Evolutionary conservation across 2,113 vertebrate species (phyloP), one percentile per base, ranked within the genome.

Genomic region (Leuciscus idus): DNA sequence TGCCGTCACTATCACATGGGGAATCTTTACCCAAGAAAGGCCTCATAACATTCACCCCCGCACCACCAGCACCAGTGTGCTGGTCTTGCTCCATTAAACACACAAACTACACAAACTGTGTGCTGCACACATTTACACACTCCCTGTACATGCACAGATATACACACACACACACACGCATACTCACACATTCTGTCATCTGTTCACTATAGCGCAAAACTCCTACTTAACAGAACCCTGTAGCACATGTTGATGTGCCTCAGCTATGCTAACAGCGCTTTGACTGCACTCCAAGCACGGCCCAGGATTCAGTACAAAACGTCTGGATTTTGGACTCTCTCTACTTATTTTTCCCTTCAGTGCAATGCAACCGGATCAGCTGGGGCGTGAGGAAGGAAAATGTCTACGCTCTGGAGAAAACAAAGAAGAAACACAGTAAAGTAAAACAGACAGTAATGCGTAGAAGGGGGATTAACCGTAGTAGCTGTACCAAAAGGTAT

Each of bases 1-100:
- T 96, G 95, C 94, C 92, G 93, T 94, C 93, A 93, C 95, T 95
- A 95, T 95, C 95, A 94, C 92, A 93, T 72, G 89, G 93, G 93
- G 93, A 94, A 95, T 95, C 94, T 95, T 93, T 94, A 93, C 91
- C 92, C 90, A 88, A 93, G 91, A 92, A 93, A 89, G 90, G 91
- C 92, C 89, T 82, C 30, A 78, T 75, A 86, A 57, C 72, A 19
- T 46, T 59, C 48, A 79, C 36, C 79, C 80, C 78, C n/a, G 17
- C 87, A 85, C 80, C 66, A n/a, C 83, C 83, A 84, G 52, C 83
- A 33, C 68, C 74, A 70, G 23, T 77, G 61, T 64, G 43, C 87
- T 89, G 91, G 91, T 91, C 91, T 88, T 17, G 89, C 92, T 92
- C 88, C 87, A 85, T 90, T 93, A 89, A 92, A 90, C 90, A 88